phyloP scores from a whole-genome alignment of 2,888 invertebrate species.

The Hyles lineata region DNA sequence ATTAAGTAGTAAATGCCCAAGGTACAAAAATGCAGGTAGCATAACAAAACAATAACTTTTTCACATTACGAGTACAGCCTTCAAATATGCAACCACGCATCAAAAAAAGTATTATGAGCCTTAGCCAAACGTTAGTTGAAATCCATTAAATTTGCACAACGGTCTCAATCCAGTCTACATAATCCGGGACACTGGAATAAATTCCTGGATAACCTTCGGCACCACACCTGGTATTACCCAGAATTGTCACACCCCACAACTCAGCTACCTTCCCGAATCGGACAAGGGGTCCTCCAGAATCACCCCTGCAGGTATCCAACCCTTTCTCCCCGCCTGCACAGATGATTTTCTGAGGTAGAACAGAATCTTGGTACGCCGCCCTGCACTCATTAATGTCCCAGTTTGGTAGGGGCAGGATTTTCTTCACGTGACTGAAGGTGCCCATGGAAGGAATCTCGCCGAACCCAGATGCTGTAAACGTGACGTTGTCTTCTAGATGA shows the following conservation, averaged over 20 bases:
- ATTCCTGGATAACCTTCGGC: slow-evolving; percentile 54
- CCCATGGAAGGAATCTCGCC: slow-evolving; percentile 47
- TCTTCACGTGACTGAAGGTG: slow-evolving; percentile 51
- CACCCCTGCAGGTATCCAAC: slow-evolving; percentile 59
- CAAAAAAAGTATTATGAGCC: background rate
- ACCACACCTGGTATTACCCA: slow-evolving; percentile 54
- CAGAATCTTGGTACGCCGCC: slow-evolving; percentile 40
- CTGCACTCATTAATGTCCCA: slow-evolving; percentile 46
- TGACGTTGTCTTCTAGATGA: slow-evolving; percentile 36
- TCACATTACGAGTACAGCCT: too few species aligned
- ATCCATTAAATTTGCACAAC: slow-evolving; percentile 34
- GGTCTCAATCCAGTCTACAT: slow-evolving; percentile 53
- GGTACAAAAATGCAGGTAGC: too few species aligned
- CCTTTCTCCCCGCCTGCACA: slow-evolving; percentile 60
- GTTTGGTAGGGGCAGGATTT: slow-evolving; percentile 50
- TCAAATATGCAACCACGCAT: background rate
- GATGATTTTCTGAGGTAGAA: slow-evolving; percentile 49
- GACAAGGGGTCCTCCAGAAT: slow-evolving; percentile 61
- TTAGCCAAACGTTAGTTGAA: background rate
- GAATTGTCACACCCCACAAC: slow-evolving; percentile 56
- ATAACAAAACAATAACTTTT: too few species aligned
- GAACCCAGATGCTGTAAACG: slow-evolving; percentile 56
- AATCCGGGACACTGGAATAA: slow-evolving; percentile 54
- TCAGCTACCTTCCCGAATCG: slow-evolving; percentile 44
- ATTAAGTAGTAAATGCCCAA: too few species aligned